Percentiles rank a stretch among this genome's conserved stretches.
phyloP scores from a whole-genome alignment of 1,140 invertebrate species.

The Monomorium pharaonis region DNA sequence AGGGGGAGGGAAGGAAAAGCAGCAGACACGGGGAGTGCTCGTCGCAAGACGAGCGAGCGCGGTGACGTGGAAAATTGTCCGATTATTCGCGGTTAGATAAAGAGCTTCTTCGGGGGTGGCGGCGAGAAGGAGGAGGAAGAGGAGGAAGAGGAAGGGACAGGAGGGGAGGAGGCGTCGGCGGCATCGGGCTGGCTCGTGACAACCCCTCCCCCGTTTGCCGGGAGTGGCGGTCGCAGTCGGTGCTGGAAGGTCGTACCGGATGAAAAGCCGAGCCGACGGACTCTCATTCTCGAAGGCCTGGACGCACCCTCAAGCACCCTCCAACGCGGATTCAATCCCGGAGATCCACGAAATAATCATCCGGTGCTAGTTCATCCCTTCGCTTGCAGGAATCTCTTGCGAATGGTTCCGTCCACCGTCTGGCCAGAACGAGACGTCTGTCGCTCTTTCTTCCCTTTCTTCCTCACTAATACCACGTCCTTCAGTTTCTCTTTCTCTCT shows the following conservation, averaged over 20 bases:
- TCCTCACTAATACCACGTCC: slow-evolving; percentile 20
- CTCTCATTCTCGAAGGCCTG: slow-evolving; percentile 75
- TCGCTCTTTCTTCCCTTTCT: slow-evolving; percentile 61
- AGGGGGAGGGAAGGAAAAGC: neutral
- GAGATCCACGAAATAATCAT: slow-evolving; percentile 83
- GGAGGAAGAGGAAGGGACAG: neutral
- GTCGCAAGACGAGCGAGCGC: slow-evolving; percentile 76
- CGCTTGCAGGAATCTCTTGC: slow-evolving; percentile 79
- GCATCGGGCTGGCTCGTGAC: slow-evolving; percentile 49
- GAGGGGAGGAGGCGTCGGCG: slow-evolving; percentile 22
- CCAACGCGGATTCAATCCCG: slow-evolving; percentile 82
- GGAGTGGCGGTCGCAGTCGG: slow-evolving; percentile 46
- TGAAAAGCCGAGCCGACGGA: slow-evolving; percentile 79
- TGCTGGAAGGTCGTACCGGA: slow-evolving; percentile 63
- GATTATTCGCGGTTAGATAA: slow-evolving; percentile 82
- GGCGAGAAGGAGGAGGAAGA: neutral
- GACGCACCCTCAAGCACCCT: slow-evolving; percentile 81
- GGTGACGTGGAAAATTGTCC: slow-evolving; percentile 82
- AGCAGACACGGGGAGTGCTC: slow-evolving; percentile 62
- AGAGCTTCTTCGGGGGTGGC: slow-evolving; percentile 72
- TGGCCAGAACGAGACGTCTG: slow-evolving; percentile 70
- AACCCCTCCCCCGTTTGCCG: slow-evolving; percentile 35
- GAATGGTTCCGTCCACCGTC: slow-evolving; percentile 70
- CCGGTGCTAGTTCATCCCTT: slow-evolving; percentile 79
- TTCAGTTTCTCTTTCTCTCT: neutral